Conservation (phyloP, 2,888 invertebrate species). For the Habroteleia sp. region DNA sequence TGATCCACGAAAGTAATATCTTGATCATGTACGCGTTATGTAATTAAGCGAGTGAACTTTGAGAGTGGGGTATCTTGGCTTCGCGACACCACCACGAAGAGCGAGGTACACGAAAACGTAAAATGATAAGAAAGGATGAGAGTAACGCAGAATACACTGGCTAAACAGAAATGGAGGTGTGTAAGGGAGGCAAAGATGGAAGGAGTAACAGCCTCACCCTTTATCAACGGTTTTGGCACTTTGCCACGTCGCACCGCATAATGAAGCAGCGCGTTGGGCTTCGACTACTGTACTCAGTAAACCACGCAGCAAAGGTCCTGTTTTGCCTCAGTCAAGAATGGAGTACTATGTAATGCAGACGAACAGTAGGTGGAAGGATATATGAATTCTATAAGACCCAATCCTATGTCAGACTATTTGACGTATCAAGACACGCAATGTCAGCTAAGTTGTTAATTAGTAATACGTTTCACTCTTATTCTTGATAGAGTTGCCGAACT, state of each 20-base stretch:
- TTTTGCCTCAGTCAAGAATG: conserved; percentile 75
- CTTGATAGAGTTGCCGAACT: too few relatives aligned
- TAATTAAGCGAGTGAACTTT: conserved; percentile 62
- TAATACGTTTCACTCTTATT: too few relatives aligned
- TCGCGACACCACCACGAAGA: conserved; percentile 37
- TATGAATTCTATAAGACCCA: conserved; percentile 46
- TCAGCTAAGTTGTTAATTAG: conserved; percentile 25
- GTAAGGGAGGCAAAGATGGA: conserved; percentile 47
- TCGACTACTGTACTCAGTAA: conserved; percentile 69
- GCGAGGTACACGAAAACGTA: conserved; percentile 50
- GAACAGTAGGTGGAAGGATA: conserved; percentile 59
- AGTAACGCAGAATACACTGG: conserved; percentile 50
- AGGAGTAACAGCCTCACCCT: conserved; percentile 67
- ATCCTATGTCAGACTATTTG: conserved; percentile 10
- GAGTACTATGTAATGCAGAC: conserved; percentile 68
- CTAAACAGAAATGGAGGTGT: conserved; percentile 60
- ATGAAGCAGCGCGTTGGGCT: conserved; percentile 78
- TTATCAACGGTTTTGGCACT: conserved; percentile 77
- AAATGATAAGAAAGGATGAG: conserved; percentile 53
- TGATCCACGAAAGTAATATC: conserved; percentile 49
- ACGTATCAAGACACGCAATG: conserved; percentile 20
- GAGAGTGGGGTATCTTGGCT: conserved; percentile 52
- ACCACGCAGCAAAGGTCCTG: conserved; percentile 70
- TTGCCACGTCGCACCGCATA: conserved; percentile 78
- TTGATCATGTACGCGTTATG: conserved; percentile 52